Evolutionary conservation across 2,797 vertebrate genomes (phyloP).

Genomic region (Uromys caudimaculatus): DNA sequence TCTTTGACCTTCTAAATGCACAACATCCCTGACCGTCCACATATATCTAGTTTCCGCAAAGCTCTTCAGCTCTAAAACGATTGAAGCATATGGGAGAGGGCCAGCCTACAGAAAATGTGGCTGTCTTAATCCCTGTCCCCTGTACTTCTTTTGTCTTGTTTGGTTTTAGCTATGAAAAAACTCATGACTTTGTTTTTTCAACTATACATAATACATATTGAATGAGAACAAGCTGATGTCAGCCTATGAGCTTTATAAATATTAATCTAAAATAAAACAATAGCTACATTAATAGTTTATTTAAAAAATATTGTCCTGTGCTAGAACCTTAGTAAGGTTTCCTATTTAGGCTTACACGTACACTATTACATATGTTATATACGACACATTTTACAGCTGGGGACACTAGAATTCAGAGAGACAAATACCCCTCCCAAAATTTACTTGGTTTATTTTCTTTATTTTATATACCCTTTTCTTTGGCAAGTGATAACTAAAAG

Average conservation of each 20-base stretch:
- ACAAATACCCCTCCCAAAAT: constrained; percentile 5
- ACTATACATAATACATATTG: background rate
- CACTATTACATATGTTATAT: background rate
- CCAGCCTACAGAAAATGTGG: background rate
- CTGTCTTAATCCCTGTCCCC: background rate
- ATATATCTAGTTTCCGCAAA: background rate
- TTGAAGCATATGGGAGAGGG: background rate
- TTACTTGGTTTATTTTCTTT: background rate
- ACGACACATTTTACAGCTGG: constrained; percentile 8
- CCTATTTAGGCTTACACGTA: background rate
- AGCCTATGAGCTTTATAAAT: constrained; percentile 18
- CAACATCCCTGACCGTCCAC: background rate
- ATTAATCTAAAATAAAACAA: constrained; percentile 23
- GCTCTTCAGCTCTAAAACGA: background rate
- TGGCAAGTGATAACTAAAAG: background rate
- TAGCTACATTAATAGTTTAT: constrained; percentile 1
- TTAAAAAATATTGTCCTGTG: constrained; percentile 33
- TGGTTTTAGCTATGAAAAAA: constrained; percentile 19
- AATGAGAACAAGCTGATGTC: constrained; percentile 19
- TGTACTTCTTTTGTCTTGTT: background rate
- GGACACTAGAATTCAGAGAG: constrained; percentile 15
- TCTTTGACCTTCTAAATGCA: constrained; percentile 36
- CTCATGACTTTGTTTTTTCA: background rate
- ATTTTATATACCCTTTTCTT: background rate
- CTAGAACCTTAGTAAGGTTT: constrained; percentile 8